phyloP scores from a whole-genome alignment of 92 coral and sea anemone species.

The Meandrina meandrites region DNA sequence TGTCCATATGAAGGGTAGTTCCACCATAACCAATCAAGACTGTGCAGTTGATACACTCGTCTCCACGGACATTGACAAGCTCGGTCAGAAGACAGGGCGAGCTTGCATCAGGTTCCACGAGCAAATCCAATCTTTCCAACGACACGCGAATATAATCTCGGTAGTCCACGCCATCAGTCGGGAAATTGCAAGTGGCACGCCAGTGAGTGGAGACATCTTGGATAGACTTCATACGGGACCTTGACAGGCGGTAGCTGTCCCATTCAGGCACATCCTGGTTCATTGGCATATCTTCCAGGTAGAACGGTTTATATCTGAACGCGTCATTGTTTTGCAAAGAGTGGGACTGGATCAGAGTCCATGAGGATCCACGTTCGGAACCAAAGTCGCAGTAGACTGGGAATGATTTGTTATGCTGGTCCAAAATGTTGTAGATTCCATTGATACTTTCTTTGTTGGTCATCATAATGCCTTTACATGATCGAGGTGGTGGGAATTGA shows the following conservation, averaged over 20 bases:
- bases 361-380: conserved; percentile 43
- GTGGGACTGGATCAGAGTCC: conserved; percentile 52
- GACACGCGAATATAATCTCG: conserved; percentile 18
- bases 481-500: neutral
- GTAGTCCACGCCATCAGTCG: conserved; percentile 25
- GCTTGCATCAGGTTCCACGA: neutral
- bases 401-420: conserved; percentile 15
- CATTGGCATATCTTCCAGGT: conserved; percentile 27
- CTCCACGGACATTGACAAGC: conserved; percentile 1
- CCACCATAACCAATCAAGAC: neutral
- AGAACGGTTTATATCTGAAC: conserved; percentile 21
- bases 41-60: neutral
- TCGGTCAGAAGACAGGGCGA: neutral
- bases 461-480: conserved; percentile 13
- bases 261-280: conserved; percentile 42
- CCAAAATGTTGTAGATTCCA: conserved; percentile 40
- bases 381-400: conserved; percentile 45
- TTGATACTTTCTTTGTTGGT: neutral
- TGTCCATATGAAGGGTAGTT: neutral
- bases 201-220: conserved; percentile 2
- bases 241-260: conserved; percentile 35
- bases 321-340: neutral
- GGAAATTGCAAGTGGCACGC: conserved; percentile 34
- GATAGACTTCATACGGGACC: conserved; percentile 21
- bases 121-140: neutral